Evolutionary conservation across 2,888 invertebrate genomes (phyloP), one percentile per base, ranked within the genome.

Genomic region (Hermodice carunculata): DNA sequence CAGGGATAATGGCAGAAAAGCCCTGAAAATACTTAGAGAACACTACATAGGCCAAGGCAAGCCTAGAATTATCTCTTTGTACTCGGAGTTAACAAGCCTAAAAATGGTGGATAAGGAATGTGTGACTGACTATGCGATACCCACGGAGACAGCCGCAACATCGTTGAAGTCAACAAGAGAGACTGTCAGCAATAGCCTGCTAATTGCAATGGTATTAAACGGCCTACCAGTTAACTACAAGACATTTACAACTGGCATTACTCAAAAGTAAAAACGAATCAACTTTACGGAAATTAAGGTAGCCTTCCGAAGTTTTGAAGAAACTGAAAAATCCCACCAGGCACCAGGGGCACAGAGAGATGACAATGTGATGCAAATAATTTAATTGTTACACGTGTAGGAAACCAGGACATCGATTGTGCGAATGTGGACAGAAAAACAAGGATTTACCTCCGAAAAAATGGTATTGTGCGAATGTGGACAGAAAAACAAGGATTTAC

Each of bases 191-290:
- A 66, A 71, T 26, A 66, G 57, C 40, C 43, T 66, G 22, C 46
- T 70, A 48, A 66, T 68, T 11, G 70, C 72, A n/a, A 68, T 72
- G 66, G 43, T 61, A 1, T 34, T 70, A 31, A 72, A 70, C 56
- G 68, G 72, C 6, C 52, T 70, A 19, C 66, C 68, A 11, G 42
- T 52, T 8, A 42, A 8, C 17, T 70, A 56, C 26, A 57, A 66
- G 59, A 32, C 66, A 6, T 70, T 68, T 62, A 48, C 54, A 14
- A 48, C 57, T 26, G 65, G 65, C 0, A 31, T 63, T 17, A 67
- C 63, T 1, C 71, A 71, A 26, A 53, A 43, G 5, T 43, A 64
- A 6, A 44, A 43, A 11, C 22, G 53, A 17, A 48, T 58, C 56
- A 57, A 32, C 2, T 61, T 67, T 22, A 19, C 19, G 19, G 61